Evolutionary conservation across 92 coral and sea anemone genomes (phyloP).

Genomic region (Actinostola sp.): DNA sequence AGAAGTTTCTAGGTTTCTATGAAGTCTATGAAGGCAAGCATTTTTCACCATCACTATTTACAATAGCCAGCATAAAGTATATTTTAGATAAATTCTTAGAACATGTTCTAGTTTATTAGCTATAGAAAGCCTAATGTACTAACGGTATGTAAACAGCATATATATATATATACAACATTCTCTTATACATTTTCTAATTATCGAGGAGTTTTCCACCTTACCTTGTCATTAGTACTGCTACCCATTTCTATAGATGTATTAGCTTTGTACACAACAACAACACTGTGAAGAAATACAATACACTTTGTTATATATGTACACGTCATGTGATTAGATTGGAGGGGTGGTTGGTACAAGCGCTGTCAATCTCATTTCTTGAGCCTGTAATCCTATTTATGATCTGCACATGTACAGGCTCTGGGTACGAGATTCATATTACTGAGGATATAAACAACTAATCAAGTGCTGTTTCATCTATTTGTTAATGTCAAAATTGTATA

Average conservation of each 20-base stretch:
- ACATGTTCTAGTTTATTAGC: neutral
- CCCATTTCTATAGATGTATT: neutral
- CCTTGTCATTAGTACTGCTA: neutral
- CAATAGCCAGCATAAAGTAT: constrained; percentile 22
- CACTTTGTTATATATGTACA: no score
- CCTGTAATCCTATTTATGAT: no score
- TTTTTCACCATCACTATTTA: constrained; percentile 12
- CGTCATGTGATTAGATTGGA: no score
- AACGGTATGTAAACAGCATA: neutral
- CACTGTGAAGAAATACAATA: neutral
- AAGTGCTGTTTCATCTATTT: no score
- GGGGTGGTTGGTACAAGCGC: no score
- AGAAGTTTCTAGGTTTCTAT: constrained; percentile 16
- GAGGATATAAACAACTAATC: no score
- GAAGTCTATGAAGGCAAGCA: neutral
- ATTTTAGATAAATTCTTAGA: constrained; percentile 23
- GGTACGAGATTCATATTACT: no score
- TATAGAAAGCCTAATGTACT: no score
- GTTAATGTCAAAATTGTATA: no score
- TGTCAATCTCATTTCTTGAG: no score
- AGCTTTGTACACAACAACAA: neutral
- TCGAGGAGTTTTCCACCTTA: neutral
- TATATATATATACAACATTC: neutral
- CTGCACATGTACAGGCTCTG: no score
- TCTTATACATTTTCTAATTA: neutral